Evolutionary conservation across 1,140 invertebrate genomes (phyloP), one percentile per base, ranked within the genome.

Genomic region (Hydropsyche tenuis): DNA sequence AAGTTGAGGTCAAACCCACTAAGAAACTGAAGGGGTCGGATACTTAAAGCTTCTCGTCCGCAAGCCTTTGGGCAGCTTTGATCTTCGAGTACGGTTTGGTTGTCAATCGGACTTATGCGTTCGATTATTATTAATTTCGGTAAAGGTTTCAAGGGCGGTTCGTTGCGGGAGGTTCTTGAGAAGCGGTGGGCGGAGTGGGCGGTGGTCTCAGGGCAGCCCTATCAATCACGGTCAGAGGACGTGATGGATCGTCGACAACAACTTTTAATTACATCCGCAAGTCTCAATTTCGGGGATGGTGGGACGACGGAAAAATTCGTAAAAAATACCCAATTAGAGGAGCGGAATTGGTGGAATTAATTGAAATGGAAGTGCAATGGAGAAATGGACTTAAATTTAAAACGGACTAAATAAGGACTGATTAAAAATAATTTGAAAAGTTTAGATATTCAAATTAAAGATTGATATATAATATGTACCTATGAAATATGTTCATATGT

Each of bases 211-310:
- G 18, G 56, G 16, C 53, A 3, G 22, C 70, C 56, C 20, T 69
- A 75, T 75, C 74, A 75, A 75, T 75, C 74, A 75, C 51, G 74
- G 48, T 45, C 64, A 37, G 20, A 23, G 63, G 30, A 22, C 73
- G 63, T 73, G 70, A 73, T 73, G 62, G 74, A 75, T 75, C 43
- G 70, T 16, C 30, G 69, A 16, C 66, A 51, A 72, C 74, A 69
- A 75, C 74, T 75, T 75, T 75, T 75, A 75, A 75, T 75, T 75
- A 75, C 74, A 64, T 68, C 70, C 48, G 25, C 68, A 56, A 75
- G 65, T 69, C 71, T 70, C 74, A 72, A 75, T 75, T 51, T 42
- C 14, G 23, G 56, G 56, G 71, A 25, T 53, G 27, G 51, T 12
- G 69, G 56, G 51, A 70, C 68, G 51, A 60, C 20, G 48, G 68